phyloP scores from a whole-genome alignment of 37 sponge, comb jelly and placozoan genomes.

The Agelas oroides region DNA sequence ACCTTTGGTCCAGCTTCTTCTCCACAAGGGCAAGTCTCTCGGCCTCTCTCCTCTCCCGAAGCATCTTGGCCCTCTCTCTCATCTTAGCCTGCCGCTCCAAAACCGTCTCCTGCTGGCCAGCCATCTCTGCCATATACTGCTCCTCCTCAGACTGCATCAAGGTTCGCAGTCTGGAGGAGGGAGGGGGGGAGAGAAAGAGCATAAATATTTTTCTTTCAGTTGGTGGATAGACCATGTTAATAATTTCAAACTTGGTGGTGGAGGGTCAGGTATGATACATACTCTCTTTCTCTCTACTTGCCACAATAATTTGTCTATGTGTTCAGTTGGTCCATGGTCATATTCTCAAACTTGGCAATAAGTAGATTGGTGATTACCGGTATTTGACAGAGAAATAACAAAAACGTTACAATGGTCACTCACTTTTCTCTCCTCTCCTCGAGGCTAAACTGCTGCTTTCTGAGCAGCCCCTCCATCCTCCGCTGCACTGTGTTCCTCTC shows the following conservation, averaged over 20 bases:
- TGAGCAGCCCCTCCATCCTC: slow-evolving; percentile 75
- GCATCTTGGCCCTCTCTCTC: slow-evolving; percentile 87
- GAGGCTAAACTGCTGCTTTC: slow-evolving; percentile 75
- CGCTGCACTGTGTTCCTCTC: slow-evolving; percentile 91
- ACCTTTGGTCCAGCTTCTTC: slow-evolving; percentile 92
- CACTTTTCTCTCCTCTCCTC: slow-evolving; percentile 93
- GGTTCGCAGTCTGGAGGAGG: slow-evolving; percentile 68
- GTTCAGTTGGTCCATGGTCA: too few relatives aligned
- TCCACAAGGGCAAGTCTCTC: slow-evolving; percentile 91
- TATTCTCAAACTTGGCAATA: too few relatives aligned
- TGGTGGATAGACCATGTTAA: too few relatives aligned
- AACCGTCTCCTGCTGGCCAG: slow-evolving; percentile 78
- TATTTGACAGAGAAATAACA: too few relatives aligned
- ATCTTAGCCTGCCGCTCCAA: slow-evolving; percentile 95
- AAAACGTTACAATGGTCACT: slow-evolving; percentile 4
- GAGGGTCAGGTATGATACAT: too few relatives aligned
- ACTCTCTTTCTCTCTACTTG: too few relatives aligned
- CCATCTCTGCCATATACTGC: slow-evolving; percentile 83
- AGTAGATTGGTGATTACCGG: too few relatives aligned
- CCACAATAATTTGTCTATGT: too few relatives aligned
- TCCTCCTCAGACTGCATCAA: slow-evolving; percentile 88
- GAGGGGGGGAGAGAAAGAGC: neutral
- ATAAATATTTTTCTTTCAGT: too few relatives aligned
- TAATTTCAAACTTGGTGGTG: too few relatives aligned
- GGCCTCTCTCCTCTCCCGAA: slow-evolving; percentile 87